phyloP scores from a whole-genome alignment of 2,113 vertebrate species.

The Anhinga anhinga region DNA sequence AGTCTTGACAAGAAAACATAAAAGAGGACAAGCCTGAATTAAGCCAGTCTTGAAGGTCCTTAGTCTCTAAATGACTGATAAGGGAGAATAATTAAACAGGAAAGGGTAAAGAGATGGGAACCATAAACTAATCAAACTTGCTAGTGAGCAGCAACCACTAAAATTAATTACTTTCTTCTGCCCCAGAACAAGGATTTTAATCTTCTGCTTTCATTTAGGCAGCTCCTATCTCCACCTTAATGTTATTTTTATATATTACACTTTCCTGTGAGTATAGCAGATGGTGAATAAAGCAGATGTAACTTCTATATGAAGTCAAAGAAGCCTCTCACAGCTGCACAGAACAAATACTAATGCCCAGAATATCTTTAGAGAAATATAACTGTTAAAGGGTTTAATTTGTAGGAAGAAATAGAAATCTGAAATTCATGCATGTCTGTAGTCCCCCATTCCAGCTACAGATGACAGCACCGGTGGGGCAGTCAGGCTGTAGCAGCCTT shows the following conservation, averaged over 20 bases:
- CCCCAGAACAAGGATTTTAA: not conserved
- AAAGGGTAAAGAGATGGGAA: not conserved
- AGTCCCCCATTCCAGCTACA: not conserved
- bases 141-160: not conserved
- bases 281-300: conserved; percentile 16
- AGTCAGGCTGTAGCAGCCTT: not conserved
- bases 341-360: not conserved
- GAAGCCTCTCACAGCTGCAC: conserved; percentile 2
- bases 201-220: conserved; percentile 8
- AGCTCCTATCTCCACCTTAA: not conserved
- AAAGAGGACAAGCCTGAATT: conserved; percentile 8
- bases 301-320: conserved; percentile 6
- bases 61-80: conserved; percentile 27
- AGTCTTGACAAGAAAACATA: conserved; percentile 31
- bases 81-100: conserved; percentile 25
- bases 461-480: not conserved
- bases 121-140: conserved; percentile 16
- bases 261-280: not conserved
- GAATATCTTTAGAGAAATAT: conserved; percentile 6
- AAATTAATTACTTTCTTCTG: not conserved
- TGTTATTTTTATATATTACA: conserved; percentile 6
- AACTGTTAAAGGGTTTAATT: conserved; percentile 9
- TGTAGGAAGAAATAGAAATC: conserved; percentile 34
- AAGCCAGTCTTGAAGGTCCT: not conserved
- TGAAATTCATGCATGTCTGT: not conserved